phyloP scores from a whole-genome alignment of 2,888 invertebrate species.

The Sphinx pinastri region DNA sequence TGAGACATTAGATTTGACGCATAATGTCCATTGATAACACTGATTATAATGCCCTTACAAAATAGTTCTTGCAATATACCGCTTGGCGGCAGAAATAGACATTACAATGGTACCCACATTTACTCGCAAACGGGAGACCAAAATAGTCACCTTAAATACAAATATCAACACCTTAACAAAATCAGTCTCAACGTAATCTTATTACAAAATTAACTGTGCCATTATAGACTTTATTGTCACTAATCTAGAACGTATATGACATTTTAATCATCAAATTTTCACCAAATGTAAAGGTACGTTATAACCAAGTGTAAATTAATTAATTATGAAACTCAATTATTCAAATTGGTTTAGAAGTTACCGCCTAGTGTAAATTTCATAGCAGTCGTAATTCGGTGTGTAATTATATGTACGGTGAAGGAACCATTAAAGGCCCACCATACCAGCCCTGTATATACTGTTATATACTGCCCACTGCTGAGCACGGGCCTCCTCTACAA shows the following conservation, averaged over 20 bases:
- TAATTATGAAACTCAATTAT: constrained; percentile 18
- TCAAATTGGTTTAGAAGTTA: neutral
- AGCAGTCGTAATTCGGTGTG: neutral
- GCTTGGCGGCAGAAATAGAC: no score
- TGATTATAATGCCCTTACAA: no score
- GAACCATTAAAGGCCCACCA: no score
- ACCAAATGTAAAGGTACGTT: constrained; percentile 1
- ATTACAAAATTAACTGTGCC: constrained; percentile 46
- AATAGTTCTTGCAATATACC: no score
- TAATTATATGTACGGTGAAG: neutral
- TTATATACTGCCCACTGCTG: no score
- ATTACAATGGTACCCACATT: no score
- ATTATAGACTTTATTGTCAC: constrained; percentile 49
- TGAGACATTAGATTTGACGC: no score
- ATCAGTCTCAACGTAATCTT: constrained; percentile 47
- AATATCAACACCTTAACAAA: constrained; percentile 36
- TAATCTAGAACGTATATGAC: constrained; percentile 37
- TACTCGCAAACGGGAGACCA: neutral
- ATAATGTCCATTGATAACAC: no score
- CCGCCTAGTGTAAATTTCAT: constrained; percentile 13
- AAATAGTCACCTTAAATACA: neutral
- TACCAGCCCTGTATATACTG: no score
- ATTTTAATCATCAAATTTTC: constrained; percentile 22
- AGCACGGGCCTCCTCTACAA: no score
- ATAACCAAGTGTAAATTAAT: neutral